Percentiles rank a stretch among this genome's conserved stretches.
Evolutionary conservation across 2,113 vertebrate genomes (phyloP).

Genomic region (Astur gentilis): DNA sequence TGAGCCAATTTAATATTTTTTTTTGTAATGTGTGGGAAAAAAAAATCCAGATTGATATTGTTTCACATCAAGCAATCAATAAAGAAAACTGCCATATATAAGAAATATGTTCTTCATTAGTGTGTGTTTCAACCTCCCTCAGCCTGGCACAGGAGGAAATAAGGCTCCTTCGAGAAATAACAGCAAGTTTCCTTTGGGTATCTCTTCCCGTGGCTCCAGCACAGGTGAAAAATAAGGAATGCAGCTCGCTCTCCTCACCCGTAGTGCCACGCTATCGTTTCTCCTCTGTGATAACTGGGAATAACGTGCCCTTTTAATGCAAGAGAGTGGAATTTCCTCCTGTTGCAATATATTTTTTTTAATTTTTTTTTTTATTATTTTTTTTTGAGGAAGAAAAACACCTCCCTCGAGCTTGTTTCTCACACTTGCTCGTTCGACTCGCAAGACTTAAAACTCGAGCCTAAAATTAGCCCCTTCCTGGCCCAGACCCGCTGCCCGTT

Average conservation of each 20-base stretch:
- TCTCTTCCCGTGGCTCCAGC: not conserved
- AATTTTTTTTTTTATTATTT: not conserved
- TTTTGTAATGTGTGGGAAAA: slow-evolving; percentile 87
- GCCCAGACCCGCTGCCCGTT: not conserved
- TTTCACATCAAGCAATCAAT: slow-evolving; percentile 79
- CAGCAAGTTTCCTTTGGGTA: not conserved
- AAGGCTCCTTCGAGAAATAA: not conserved
- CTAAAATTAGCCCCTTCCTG: not conserved
- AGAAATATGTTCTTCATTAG: slow-evolving; percentile 38
- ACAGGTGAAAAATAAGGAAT: not conserved
- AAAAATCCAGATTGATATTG: slow-evolving; percentile 75
- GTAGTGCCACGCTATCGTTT: not conserved
- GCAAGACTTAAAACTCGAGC: not conserved
- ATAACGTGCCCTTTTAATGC: not conserved
- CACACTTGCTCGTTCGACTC: not conserved
- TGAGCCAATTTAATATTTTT: slow-evolving; percentile 93
- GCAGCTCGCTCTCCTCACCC: not conserved
- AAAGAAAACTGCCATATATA: slow-evolving; percentile 79
- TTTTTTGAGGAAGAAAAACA: not conserved
- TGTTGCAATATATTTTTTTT: not conserved
- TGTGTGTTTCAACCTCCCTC: slow-evolving; percentile 53
- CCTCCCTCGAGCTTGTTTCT: not conserved
- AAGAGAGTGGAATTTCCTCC: not conserved
- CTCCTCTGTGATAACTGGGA: not conserved
- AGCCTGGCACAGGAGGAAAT: not conserved